These are phyloP conservation scores for Eupithecia subfuscata DNA, from an alignment of 2,888 invertebrate genomes.

Conservation along the genomic window DNA sequence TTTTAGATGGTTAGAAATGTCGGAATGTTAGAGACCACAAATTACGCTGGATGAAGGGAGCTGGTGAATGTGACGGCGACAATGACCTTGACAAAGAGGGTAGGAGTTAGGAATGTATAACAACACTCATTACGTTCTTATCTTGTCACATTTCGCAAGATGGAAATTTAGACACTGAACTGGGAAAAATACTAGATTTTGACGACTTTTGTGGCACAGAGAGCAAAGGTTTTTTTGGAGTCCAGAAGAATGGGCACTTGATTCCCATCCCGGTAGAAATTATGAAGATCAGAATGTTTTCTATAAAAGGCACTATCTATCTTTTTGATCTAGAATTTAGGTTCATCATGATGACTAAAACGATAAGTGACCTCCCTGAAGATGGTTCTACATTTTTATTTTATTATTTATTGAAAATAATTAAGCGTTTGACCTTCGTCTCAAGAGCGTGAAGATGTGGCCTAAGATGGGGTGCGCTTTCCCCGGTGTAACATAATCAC, in stretches of 20 bases:
- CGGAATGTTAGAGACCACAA: conserved; percentile 13
- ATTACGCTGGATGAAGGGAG: conserved; percentile 7
- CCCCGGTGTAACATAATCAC: no score
- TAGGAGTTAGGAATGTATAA: conserved; percentile 1
- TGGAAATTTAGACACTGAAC: no score
- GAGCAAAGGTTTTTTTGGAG: neutral
- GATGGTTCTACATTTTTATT: no score
- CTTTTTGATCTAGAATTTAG: no score
- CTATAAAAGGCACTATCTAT: neutral
- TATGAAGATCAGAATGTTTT: neutral
- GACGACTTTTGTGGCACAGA: neutral
- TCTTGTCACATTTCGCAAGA: neutral
- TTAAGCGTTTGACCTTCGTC: no score
- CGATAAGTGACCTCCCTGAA: no score
- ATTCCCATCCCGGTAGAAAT: neutral
- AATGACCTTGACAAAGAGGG: conserved; percentile 16
- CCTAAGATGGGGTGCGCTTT: no score
- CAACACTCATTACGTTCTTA: conserved; percentile 13
- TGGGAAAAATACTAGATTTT: no score
- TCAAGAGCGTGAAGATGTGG: no score
- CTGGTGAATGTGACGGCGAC: neutral
- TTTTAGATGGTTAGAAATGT: neutral
- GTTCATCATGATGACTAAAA: no score
- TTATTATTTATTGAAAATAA: no score
- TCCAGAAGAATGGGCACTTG: neutral